These are phyloP conservation scores for Gisinianus flammeolus DNA, from an alignment of 2,888 invertebrate species.

Conservation along the genomic window DNA sequence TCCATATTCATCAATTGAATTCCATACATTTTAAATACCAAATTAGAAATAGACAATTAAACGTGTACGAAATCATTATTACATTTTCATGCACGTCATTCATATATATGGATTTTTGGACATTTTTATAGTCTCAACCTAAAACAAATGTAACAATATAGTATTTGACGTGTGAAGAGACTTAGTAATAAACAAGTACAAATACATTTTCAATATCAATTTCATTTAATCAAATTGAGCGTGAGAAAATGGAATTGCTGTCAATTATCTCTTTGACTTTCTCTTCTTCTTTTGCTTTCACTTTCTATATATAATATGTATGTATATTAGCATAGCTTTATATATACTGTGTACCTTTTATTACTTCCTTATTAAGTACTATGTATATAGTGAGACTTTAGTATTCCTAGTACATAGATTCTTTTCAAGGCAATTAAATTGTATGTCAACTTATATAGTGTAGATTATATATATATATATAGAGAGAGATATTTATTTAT, in stretches of 20 bases:
- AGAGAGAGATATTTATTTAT: background rate
- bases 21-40: background rate
- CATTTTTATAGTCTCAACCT: no score
- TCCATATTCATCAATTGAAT: no score
- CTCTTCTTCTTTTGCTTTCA: background rate
- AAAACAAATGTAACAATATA: no score
- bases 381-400: background rate
- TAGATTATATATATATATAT: conserved; percentile 2
- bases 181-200: no score
- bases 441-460: background rate
- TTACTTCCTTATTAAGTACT: background rate
- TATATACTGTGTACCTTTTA: background rate
- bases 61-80: no score
- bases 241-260: conserved; percentile 12
- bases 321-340: background rate
- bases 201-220: no score
- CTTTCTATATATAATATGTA: background rate
- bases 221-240: background rate
- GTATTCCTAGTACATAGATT: background rate
- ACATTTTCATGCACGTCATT: no score
- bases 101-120: no score
- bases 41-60: background rate
- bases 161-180: no score
- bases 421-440: conserved; percentile 12
- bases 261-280: background rate